Evolutionary conservation across 2,113 vertebrate species (phyloP).

Genomic region (Poeciliopsis turrubarensis): DNA sequence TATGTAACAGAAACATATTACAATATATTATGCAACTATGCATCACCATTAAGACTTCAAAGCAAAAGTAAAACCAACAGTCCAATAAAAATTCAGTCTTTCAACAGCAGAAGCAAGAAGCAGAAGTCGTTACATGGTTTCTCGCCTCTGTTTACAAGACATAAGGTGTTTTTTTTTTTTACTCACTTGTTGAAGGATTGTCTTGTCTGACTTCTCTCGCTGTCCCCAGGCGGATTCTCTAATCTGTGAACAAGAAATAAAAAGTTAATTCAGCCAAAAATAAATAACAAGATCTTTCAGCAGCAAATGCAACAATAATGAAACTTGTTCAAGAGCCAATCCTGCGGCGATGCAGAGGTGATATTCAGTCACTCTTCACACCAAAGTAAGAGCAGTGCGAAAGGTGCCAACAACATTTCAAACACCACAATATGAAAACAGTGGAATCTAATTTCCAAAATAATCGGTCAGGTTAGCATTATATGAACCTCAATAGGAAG

Average conservation of each 20-base stretch:
- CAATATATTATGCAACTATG: no score
- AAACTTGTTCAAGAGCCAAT: background rate
- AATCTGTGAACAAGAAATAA: conserved; percentile 57
- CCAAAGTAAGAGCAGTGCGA: background rate
- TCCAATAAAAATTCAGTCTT: background rate
- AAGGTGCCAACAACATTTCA: background rate
- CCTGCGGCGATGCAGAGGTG: background rate
- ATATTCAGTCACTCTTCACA: background rate
- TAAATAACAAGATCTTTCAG: conserved; percentile 2
- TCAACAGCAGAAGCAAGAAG: conserved; percentile 5
- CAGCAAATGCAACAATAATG: conserved; percentile 8
- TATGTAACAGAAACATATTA: no score
- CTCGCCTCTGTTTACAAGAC: background rate
- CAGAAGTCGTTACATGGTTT: background rate
- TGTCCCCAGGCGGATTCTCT: conserved; percentile 75
- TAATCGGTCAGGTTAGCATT: no score
- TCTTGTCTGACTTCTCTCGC: conserved; percentile 63
- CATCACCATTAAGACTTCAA: no score
- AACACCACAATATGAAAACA: background rate
- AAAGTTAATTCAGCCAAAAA: background rate
- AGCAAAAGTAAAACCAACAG: background rate
- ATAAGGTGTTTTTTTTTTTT: background rate
- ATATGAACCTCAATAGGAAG: no score
- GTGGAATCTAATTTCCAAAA: background rate
- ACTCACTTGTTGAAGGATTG: conserved; percentile 80